Evolutionary conservation across 2,797 vertebrate species (phyloP).

Genomic region (Garrulus glandarius): DNA sequence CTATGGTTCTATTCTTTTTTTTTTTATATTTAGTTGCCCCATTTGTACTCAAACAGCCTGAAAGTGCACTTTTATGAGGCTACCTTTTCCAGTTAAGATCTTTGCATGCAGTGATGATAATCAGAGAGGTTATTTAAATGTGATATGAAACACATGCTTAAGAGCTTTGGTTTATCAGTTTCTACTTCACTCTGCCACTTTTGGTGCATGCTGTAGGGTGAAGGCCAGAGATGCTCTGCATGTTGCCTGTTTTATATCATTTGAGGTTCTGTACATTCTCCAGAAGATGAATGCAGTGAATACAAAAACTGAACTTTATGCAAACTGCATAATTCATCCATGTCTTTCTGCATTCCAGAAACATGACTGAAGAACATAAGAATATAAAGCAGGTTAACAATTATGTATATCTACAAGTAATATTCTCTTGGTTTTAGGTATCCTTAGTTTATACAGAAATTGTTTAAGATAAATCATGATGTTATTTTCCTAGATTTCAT

Average conservation of each 20-base stretch:
- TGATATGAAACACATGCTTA: not conserved
- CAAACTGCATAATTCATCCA: not conserved
- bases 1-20: not conserved
- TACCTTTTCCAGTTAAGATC: not conserved
- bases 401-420: not conserved
- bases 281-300: not conserved
- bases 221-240: not conserved
- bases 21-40: not conserved
- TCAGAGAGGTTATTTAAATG: not conserved
- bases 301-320: not conserved
- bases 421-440: not conserved
- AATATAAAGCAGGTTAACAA: not conserved
- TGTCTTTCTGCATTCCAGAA: not conserved
- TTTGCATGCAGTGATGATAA: not conserved
- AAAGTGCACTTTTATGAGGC: not conserved
- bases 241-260: not conserved
- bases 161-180: not conserved
- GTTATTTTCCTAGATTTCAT: constrained; percentile 72
- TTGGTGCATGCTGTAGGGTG: not conserved
- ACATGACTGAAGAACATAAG: not conserved
- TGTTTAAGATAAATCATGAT: not conserved
- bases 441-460: not conserved
- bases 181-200: not conserved
- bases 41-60: not conserved
- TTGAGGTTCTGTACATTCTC: not conserved